Base-by-base conservation (phyloP, 2,797 vertebrate genomes). In the Phalanger gymnotis region DNA sequence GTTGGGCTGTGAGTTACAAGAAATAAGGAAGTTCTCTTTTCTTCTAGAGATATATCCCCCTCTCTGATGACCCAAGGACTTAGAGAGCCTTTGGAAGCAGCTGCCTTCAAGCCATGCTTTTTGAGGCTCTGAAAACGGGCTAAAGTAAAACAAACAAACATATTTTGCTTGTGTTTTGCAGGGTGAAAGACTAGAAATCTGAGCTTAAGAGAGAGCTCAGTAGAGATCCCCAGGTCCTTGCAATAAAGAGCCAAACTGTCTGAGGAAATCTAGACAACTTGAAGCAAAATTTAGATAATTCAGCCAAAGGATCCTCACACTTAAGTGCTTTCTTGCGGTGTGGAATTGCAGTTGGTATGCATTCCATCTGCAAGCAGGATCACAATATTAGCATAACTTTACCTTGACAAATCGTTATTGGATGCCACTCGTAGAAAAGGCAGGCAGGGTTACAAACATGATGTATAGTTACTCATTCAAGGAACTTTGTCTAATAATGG, bases 261-360 rank as follows among this genome's bases (percentile, higher is more conserved):
- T 90, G 40, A 93, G 66, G 54, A 51, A 95, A 94, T 55, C 66
- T 52, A 95, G 30, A 95, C 92, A 96, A 93, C 58, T 87, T 87
- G 93, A 92, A 95, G 58, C 34, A 87, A 87, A 87, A 34, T 94
- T n/a, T 28, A 92, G 25, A n/a, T 53, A 52, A 55, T 91, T 94
- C 27, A 94, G 27, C 66, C 53, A 95, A 54, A 73, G 94, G 96
- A 54, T 94, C 34, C 53, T 93, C 91, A 89, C 52, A 95, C 47
- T 34, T 27, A 10, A 94, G 92, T 58, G 27, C n/a, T 91, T 94
- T 96, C 56, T 96, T 95, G 25, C 90, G 92, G 90, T 73, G 56
- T 90, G 61, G 91, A 94, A 52, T 90, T 81, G 53, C 0, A 87
- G 27, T 47, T 9, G 1, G 22, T 27, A 47, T 4, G 73, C 73